Evolutionary conservation across 2,888 invertebrate species (phyloP), one percentile per base, ranked within the genome.

Genomic region (Dicycla oo): DNA sequence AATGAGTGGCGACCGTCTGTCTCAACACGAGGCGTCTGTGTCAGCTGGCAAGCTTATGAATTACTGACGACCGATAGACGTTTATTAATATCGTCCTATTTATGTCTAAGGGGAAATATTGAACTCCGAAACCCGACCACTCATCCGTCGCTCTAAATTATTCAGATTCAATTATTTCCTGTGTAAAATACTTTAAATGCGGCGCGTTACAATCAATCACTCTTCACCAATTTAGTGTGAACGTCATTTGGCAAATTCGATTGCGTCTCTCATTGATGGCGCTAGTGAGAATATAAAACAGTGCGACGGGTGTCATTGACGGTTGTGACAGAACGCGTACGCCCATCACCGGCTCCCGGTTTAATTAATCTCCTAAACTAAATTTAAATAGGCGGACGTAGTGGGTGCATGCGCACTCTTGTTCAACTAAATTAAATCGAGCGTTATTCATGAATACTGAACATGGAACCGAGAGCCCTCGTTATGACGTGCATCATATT

Each of bases 321-420:
- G 92, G 88, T 89, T 91, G 88, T 94, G 94, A 94, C 92, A 91
- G 91, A 91, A 89, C 89, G 85, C 84, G 87, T 84, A 80, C 89
- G 88, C 85, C 86, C 88, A 87, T 87, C 91, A 86, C 85, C 84
- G 86, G 83, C 78, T 86, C 87, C 86, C 85, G 84, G 88, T 88
- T 94, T 93, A 94, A 95, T 95, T 94, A 94, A 94, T 95, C 91
- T 91, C 91, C 90, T 91, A 93, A 94, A 93, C 92, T 93, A 92
- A 93, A 92, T 94, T 94, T 93, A 92, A 94, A 94, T 93, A 91
- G 90, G 89, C 88, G 86, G 86, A 84, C 87, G 83, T 90, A 85
- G 78, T 84, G 87, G 88, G 83, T 89, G 84, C 87, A 87, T 79
- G 81, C 84, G 83, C 79, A 78, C 88, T 86, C 85, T 89, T 86